Evolutionary conservation across 1,140 invertebrate species (phyloP), one percentile per base, ranked within the genome.

Genomic region (Dolichoris vasculosae): DNA sequence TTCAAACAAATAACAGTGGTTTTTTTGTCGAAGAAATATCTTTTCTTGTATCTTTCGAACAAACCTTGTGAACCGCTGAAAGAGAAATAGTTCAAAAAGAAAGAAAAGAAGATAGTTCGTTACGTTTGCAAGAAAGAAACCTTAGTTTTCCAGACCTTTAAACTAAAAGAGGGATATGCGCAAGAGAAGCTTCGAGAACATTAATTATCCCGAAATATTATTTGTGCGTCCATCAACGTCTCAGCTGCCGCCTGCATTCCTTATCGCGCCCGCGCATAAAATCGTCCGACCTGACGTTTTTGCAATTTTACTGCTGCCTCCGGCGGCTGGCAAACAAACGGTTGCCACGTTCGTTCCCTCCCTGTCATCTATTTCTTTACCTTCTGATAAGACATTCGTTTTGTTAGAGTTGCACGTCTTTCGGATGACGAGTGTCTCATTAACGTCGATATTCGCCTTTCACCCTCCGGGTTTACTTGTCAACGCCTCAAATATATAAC

Each of bases 181-280:
- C 40, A 26, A 82, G 32, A 23, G 43, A 11, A n/a, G 43, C 43
- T 35, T 2, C 38, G 84, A 76, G 69, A 81, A 76, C 84, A 76
- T 85, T 85, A 85, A 85, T 85, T 85, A 85, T 85, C 78, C 69
- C 84, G 84, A 81, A 86, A 86, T 86, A 82, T 86, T 86, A 86
- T 82, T 86, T 82, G 73, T 48, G 69, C 63, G 80, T 86, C 84
- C 59, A 75, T 86, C 84, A 86, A 86, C 84, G 84, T 85, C 84
- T 81, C 23, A 15, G 67, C n/a, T 82, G 69, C 51, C 71, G 40
- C 30, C 38, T 73, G 69, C 69, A 73, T 4, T 76, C 48, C 63
- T 79, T 83, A 83, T 83, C 64, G 77, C 35, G 46, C 23, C 23
- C 23, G 40, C 76, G 83, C 73, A 71, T 79, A 79, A 84, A 84